These are phyloP conservation scores for Epinotia bilunana DNA, from an alignment of 2,888 invertebrate species.

Conservation along the genomic window DNA sequence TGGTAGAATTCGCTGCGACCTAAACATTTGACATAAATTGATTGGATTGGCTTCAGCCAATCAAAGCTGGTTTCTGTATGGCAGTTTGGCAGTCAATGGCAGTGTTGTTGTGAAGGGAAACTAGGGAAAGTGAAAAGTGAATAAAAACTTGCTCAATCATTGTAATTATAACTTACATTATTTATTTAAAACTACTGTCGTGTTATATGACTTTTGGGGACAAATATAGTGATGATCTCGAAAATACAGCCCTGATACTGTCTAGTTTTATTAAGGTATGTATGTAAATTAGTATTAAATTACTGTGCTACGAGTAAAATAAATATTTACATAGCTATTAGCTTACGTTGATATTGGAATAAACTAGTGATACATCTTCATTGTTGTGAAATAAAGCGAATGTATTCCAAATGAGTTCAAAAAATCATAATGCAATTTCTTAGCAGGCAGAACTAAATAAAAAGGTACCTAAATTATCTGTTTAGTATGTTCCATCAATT, in stretches of 20 bases:
- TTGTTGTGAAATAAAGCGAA: background rate
- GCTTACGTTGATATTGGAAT: background rate
- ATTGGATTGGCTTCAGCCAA: constrained; percentile 35
- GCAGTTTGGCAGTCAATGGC: background rate
- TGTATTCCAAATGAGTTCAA: too few species aligned
- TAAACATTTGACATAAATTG: constrained; percentile 19
- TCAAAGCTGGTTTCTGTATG: constrained; percentile 12
- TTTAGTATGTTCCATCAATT: too few species aligned
- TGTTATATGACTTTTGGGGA: background rate
- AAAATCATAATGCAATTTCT: too few species aligned
- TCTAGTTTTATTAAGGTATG: constrained; percentile 32
- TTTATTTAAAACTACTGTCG: background rate
- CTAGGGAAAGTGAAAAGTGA: constrained; percentile 35
- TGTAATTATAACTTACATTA: background rate
- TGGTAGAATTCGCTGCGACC: background rate
- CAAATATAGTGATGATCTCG: constrained; percentile 22
- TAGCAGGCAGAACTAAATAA: too few species aligned
- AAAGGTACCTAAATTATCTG: too few species aligned
- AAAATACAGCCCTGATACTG: constrained; percentile 21
- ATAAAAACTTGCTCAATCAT: constrained; percentile 40
- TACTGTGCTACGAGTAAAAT: constrained; percentile 26
- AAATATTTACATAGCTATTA: constrained; percentile 28
- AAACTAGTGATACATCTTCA: background rate
- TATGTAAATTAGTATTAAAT: constrained; percentile 18
- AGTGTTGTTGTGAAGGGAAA: constrained; percentile 15